Percentiles rank a stretch among this genome's conserved stretches.
These are phyloP conservation scores for Creontiades dilutus DNA, from an alignment of 2,888 invertebrate genomes.

Conservation along the genomic window DNA sequence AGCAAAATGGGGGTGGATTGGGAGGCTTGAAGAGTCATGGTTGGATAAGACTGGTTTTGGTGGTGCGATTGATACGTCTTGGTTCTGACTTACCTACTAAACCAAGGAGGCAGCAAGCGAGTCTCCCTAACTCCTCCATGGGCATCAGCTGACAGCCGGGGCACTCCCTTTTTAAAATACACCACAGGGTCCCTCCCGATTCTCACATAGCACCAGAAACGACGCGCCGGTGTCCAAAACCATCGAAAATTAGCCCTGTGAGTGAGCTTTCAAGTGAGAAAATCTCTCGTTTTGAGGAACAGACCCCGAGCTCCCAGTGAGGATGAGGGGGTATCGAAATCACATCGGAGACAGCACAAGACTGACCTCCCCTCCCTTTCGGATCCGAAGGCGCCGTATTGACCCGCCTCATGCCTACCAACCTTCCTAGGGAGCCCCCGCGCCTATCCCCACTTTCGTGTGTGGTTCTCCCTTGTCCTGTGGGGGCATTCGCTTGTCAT, in stretches of 20 bases:
- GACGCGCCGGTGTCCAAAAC: constrained; percentile 18
- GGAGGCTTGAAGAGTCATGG: neutral
- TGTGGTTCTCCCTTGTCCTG: constrained; percentile 8
- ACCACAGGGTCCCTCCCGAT: neutral
- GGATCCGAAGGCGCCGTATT: constrained; percentile 64
- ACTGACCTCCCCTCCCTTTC: constrained; percentile 69
- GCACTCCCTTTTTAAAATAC: constrained; percentile 61
- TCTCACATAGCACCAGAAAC: constrained; percentile 42
- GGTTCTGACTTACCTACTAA: constrained; percentile 61
- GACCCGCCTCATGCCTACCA: constrained; percentile 69
- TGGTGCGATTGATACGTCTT: constrained; percentile 23
- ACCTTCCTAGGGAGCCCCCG: constrained; percentile 30
- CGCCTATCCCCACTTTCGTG: neutral
- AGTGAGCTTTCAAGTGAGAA: constrained; percentile 3
- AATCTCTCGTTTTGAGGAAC: neutral
- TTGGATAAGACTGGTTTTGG: constrained; percentile 4
- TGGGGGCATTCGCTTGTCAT: constrained; percentile 47
- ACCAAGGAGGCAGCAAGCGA: constrained; percentile 65
- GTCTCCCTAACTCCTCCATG: constrained; percentile 62
- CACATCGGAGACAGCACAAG: constrained; percentile 71
- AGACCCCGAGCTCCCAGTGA: neutral
- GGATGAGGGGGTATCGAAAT: constrained; percentile 38
- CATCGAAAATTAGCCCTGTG: constrained; percentile 6
- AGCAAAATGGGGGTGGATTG: neutral
- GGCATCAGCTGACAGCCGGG: constrained; percentile 65